A percentile compares a stretch with the other conserved stretches of the same genome.
phyloP scores from a whole-genome alignment of 1,140 invertebrate genomes.

The Macrobrachium nipponense region DNA sequence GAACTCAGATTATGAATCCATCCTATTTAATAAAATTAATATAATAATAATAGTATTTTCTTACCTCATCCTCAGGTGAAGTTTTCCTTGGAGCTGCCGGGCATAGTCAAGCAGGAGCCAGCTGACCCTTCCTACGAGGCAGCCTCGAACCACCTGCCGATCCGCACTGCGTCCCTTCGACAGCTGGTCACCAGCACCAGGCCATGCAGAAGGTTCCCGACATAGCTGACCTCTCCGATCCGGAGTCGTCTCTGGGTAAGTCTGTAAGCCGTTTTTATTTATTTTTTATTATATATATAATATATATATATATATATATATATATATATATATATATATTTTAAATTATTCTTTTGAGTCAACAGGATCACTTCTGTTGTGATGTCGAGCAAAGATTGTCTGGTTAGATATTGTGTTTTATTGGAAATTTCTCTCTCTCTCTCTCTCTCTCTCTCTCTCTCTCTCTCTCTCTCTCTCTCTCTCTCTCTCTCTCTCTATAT shows the following conservation, averaged over 20 bases:
- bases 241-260: constrained; percentile 50
- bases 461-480: background rate
- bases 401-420: too few species aligned
- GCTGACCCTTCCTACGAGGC: background rate
- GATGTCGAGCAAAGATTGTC: too few species aligned
- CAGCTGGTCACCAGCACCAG: constrained; percentile 13
- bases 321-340: too few species aligned
- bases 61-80: constrained; percentile 25
- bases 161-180: constrained; percentile 41
- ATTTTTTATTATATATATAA: too few species aligned
- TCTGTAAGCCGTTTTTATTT: background rate
- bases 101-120: constrained; percentile 48
- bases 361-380: too few species aligned
- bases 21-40: too few species aligned
- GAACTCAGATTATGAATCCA: too few species aligned
- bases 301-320: too few species aligned
- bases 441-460: constrained; percentile 4
- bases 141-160: background rate
- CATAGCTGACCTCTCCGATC: constrained; percentile 51
- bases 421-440: too few species aligned
- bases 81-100: constrained; percentile 53
- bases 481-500: too few species aligned
- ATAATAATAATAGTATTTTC: too few species aligned
- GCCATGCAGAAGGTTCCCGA: constrained; percentile 55
- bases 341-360: background rate